Base-by-base conservation (phyloP, 64 coral and sea anemone genomes). In the Pocillopora verrucosa region DNA sequence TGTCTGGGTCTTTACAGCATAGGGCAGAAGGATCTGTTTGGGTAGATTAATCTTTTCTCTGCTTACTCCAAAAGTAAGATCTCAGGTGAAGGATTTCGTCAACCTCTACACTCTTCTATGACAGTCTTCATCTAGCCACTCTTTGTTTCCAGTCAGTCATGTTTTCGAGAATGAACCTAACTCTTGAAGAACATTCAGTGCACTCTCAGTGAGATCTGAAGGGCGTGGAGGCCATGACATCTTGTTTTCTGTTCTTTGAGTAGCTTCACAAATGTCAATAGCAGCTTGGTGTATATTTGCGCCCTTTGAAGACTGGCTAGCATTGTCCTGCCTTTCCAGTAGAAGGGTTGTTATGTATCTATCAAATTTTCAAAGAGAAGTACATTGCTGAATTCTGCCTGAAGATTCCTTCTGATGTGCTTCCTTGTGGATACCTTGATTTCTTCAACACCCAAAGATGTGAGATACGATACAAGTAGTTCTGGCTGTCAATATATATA, bases 11-110 rank as follows among this genome's bases (percentile, higher is more conserved):
- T 94, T 89, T 24, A 94, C 92, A 84, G 86, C 80, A 59, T 59
- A 93, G 62, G 92, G 86, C 20, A 93, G 91, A 56, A 93, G 74
- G 65, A 93, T 51, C 19, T 93, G 91, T 89, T 93, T 93, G 58
- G 80, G 69, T 4, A 78, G 77, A 36, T 76, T 58, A 59, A 69
- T 83, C 30, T 36, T 61, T 51, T 86, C 92, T 83, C 79, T 75
- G 13, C 12, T 93, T 26, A 93, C 67, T 59, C 86, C 92, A 76
- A 89, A 89, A 77, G 89, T 57, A 3, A 83, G 65, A 34, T 93
- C 92, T 89, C 89, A 87, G 75, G 57, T 82, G 83, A 89, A 60
- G 26, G 87, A 89, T 30, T 30, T 79, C 77, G 58, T 79, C 38
- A 79, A 79, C 77, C 77, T 56, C 37, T 79, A 1, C 9, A 58